These are phyloP conservation scores for Gadus chalcogrammus DNA, from an alignment of 2,113 vertebrate genomes.

Conservation along the genomic window DNA sequence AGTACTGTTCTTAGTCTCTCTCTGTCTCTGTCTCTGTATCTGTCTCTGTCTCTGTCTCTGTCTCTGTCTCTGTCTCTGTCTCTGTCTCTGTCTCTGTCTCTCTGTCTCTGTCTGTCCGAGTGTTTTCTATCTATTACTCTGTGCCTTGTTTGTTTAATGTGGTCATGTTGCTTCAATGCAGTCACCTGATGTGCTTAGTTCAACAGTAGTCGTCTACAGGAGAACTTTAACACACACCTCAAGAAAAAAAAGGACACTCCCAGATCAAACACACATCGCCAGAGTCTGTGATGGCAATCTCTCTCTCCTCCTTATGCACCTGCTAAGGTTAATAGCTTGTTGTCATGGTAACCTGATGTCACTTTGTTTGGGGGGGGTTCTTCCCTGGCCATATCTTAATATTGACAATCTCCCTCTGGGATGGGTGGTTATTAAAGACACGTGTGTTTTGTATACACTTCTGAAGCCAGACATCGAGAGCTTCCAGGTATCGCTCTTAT, in stretches of 20 bases:
- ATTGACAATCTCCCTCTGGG: slow-evolving; percentile 27
- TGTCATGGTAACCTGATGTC: slow-evolving; percentile 72
- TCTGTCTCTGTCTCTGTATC: slow-evolving; percentile 17
- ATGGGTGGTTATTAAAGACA: neutral
- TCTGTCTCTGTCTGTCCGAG: slow-evolving; percentile 31
- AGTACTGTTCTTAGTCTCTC: neutral
- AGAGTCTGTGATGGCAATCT: slow-evolving; percentile 63
- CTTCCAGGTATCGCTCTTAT: neutral
- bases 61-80: neutral
- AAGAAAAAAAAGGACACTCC: slow-evolving; percentile 54
- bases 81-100: slow-evolving; percentile 5
- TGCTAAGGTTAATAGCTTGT: slow-evolving; percentile 45
- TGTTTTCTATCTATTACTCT: slow-evolving; percentile 52
- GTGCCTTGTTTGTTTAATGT: slow-evolving; percentile 70
- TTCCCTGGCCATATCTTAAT: slow-evolving; percentile 59
- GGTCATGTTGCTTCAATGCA: slow-evolving; percentile 64
- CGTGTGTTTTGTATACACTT: too few relatives aligned
- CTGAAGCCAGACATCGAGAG: too few relatives aligned
- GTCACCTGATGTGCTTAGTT: slow-evolving; percentile 69
- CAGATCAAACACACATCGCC: slow-evolving; percentile 21
- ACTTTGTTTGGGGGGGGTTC: slow-evolving; percentile 21
- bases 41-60: neutral
- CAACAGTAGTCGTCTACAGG: slow-evolving; percentile 49
- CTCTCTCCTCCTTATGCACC: slow-evolving; percentile 44
- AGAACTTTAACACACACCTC: slow-evolving; percentile 40